Conservation (phyloP, 1,140 invertebrate species). For the Ips nitidus region DNA sequence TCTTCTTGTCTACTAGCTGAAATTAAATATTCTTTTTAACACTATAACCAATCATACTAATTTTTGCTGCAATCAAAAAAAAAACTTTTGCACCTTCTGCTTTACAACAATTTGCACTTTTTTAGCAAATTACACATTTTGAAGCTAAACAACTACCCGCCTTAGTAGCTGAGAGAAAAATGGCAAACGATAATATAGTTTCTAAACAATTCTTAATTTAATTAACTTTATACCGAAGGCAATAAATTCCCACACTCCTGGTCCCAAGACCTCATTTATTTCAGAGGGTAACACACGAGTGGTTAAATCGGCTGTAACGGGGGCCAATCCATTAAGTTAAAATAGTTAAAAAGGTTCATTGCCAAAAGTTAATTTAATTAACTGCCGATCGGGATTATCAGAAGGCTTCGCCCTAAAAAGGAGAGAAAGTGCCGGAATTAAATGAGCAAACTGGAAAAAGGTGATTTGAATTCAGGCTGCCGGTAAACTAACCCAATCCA, state of each 20-base stretch:
- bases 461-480: background rate
- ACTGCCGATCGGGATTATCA: conserved; percentile 12
- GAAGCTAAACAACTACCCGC: too few species aligned
- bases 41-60: too few species aligned
- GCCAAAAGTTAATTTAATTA: conserved; percentile 14
- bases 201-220: background rate
- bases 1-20: too few species aligned
- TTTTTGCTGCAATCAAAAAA: too few species aligned
- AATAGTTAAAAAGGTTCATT: conserved; percentile 16
- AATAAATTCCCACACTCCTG: conserved; percentile 3
- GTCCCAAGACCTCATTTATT: conserved; percentile 11
- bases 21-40: too few species aligned
- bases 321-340: conserved; percentile 9
- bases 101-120: too few species aligned
- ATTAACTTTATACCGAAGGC: conserved; percentile 9
- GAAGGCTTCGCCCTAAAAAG: background rate
- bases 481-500: background rate
- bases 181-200: too few species aligned
- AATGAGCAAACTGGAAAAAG: background rate
- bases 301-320: conserved; percentile 11
- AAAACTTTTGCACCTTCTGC: too few species aligned
- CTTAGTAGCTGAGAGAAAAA: too few species aligned
- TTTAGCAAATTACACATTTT: too few species aligned
- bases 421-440: background rate
- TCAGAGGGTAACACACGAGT: conserved; percentile 9